Evolutionary conservation across 2,113 vertebrate genomes (phyloP).

Genomic region (Microtus pennsylvanicus): DNA sequence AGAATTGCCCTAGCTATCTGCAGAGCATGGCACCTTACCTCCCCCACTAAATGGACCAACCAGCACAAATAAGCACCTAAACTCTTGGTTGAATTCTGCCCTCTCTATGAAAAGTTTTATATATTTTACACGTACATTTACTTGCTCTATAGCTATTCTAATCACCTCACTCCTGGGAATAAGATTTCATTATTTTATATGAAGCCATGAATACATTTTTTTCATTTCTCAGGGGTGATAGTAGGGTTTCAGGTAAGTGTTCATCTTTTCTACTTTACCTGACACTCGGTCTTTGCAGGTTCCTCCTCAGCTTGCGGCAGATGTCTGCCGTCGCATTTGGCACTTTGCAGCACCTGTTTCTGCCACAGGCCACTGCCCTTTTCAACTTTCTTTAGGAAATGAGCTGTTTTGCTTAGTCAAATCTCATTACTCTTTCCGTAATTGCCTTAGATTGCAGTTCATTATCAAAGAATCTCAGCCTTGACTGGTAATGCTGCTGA

Average conservation of each 20-base stretch:
- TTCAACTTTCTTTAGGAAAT: constrained; percentile 33
- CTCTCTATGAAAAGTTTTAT: neutral
- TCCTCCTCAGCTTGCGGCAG: neutral
- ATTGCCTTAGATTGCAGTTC: constrained; percentile 18
- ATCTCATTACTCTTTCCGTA: constrained; percentile 22
- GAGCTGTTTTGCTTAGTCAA: constrained; percentile 46
- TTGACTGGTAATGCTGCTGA: neutral
- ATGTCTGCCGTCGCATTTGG: neutral
- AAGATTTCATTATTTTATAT: constrained; percentile 49
- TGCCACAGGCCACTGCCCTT: constrained; percentile 37
- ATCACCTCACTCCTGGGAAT: constrained; percentile 29
- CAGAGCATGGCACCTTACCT: too few species aligned
- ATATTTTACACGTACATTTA: neutral
- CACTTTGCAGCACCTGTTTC: constrained; percentile 36
- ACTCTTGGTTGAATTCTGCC: neutral
- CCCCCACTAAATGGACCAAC: neutral
- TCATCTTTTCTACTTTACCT: constrained; percentile 21
- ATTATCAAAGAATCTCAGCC: constrained; percentile 19
- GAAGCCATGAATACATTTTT: neutral
- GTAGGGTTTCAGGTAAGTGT: neutral
- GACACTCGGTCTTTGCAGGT: neutral
- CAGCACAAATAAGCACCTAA: neutral
- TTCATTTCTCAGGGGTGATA: neutral
- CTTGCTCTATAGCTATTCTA: constrained; percentile 40
- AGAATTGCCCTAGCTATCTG: neutral